These are phyloP conservation scores for Bradypus variegatus DNA, from an alignment of 2,797 vertebrate species.

Conservation along the genomic window DNA sequence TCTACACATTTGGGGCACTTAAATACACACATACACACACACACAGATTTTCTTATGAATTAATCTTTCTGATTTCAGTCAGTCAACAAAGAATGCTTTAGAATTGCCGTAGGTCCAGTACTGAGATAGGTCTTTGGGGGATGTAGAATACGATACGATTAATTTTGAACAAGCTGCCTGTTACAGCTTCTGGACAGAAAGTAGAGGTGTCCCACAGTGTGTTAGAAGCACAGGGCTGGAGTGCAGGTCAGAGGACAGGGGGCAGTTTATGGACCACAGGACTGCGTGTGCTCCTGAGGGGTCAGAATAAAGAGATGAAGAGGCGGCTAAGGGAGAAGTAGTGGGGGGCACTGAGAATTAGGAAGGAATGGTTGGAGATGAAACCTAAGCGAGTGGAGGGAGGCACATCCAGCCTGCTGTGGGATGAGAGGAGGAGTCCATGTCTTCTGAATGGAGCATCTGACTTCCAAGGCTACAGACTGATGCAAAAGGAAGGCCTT, in stretches of 20 bases:
- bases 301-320: not conserved
- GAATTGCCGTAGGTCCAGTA: not conserved
- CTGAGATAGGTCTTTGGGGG: not conserved
- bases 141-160: not conserved
- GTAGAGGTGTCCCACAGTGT: not conserved
- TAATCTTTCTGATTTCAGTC: conserved; percentile 20
- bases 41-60: conserved; percentile 24
- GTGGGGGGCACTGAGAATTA: not conserved
- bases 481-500: not conserved
- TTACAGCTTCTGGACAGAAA: not conserved
- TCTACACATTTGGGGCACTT: not conserved
- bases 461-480: conserved; percentile 7
- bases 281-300: not conserved
- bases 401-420: not conserved
- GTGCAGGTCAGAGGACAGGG: not conserved
- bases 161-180: not conserved
- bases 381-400: not conserved
- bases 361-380: not conserved
- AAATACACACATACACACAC: not conserved
- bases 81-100: not conserved
- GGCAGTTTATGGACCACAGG: not conserved
- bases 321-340: not conserved
- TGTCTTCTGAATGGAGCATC: not conserved
- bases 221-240: not conserved
- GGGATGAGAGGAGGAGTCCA: not conserved